Percentiles rank a stretch among this genome's conserved stretches.
These are phyloP conservation scores for Corbicula japonica DNA, from an alignment of 2,888 invertebrate species.

Conservation along the genomic window DNA sequence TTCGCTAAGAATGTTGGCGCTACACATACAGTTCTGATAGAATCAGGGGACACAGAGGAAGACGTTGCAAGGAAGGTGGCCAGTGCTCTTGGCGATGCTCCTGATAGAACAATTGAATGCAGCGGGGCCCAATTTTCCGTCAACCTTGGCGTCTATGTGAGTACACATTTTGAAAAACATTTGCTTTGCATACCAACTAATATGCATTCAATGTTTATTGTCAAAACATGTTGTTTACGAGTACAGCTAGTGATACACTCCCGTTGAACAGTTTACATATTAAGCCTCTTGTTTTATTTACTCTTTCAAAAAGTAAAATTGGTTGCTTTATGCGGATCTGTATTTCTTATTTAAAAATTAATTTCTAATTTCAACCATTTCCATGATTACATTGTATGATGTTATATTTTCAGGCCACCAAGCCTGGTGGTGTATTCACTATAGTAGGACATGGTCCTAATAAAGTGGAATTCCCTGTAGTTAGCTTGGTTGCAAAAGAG, in stretches of 20 bases:
- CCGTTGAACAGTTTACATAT: not conserved
- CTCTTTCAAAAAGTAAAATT: too few species aligned
- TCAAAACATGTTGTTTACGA: too few species aligned
- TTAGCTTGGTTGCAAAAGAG: constrained; percentile 93
- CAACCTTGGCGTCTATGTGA: constrained; percentile 90
- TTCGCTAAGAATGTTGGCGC: constrained; percentile 86
- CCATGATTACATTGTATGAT: too few species aligned
- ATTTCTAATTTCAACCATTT: too few species aligned
- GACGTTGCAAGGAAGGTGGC: constrained; percentile 74
- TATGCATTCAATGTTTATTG: too few species aligned
- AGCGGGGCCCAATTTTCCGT: constrained; percentile 94
- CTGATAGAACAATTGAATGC: constrained; percentile 93
- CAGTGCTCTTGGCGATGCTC: constrained; percentile 87
- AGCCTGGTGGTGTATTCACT: constrained; percentile 94
- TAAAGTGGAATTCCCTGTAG: constrained; percentile 93
- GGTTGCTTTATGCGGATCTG: too few species aligned
- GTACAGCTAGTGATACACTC: not conserved
- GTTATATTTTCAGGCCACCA: constrained; percentile 92
- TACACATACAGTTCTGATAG: constrained; percentile 79
- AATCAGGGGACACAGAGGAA: constrained; percentile 72
- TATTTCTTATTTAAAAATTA: too few species aligned
- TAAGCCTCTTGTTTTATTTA: too few species aligned
- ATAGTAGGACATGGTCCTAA: constrained; percentile 95
- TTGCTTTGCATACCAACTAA: too few species aligned
- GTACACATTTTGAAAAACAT: too few species aligned